phyloP scores from a whole-genome alignment of 2,888 invertebrate genomes.

The Eupeodes luniger region DNA sequence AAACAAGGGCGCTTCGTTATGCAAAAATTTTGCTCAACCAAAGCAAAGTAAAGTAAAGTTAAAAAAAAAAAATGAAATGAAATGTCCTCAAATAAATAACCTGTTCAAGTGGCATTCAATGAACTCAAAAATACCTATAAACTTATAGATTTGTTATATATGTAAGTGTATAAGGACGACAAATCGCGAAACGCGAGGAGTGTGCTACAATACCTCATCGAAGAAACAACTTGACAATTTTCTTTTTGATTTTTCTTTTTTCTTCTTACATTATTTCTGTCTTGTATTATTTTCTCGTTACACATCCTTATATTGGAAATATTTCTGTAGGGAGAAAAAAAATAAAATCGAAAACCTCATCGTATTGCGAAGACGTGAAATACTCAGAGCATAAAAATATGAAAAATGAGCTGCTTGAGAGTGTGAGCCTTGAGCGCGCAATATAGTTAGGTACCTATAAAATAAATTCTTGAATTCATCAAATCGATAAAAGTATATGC shows the following conservation, averaged over 20 bases:
- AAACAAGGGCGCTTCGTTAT: constrained; percentile 70
- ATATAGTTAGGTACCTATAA: constrained; percentile 34
- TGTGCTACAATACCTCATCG: constrained; percentile 60
- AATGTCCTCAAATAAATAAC: constrained; percentile 70
- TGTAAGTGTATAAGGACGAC: constrained; percentile 21
- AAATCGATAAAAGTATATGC: constrained; percentile 59
- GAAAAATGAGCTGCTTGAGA: constrained; percentile 65
- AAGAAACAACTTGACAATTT: constrained; percentile 59
- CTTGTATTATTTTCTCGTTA: constrained; percentile 29
- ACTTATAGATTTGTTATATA: not conserved
- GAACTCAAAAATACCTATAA: constrained; percentile 40
- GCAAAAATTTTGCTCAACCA: constrained; percentile 49
- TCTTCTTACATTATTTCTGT: constrained; percentile 4
- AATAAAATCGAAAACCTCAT: constrained; percentile 18
- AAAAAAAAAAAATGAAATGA: constrained; percentile 15
- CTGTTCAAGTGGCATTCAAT: constrained; percentile 71
- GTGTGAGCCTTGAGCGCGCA: constrained; percentile 49
- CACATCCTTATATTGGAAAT: constrained; percentile 43
- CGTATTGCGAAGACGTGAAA: constrained; percentile 42
- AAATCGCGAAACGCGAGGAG: constrained; percentile 43
- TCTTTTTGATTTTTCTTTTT: constrained; percentile 26
- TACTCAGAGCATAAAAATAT: constrained; percentile 64
- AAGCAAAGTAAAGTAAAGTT: not conserved
- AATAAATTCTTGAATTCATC: constrained; percentile 68
- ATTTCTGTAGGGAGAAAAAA: constrained; percentile 11